phyloP scores from a whole-genome alignment of 1,140 invertebrate genomes.

The Micrasema minimum region DNA sequence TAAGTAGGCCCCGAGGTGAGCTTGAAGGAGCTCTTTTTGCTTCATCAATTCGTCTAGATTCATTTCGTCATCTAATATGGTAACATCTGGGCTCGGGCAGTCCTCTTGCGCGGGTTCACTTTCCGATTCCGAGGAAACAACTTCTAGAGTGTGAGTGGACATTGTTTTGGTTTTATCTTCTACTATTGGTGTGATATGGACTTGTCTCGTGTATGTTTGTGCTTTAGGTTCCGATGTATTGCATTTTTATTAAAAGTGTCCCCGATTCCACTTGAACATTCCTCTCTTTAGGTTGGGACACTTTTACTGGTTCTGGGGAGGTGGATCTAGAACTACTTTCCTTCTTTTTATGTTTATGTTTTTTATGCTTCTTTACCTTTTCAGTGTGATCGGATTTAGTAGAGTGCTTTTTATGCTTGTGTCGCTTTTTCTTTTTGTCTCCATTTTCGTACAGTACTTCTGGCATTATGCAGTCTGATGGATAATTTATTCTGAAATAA shows the following conservation, averaged over 20 bases:
- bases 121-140: slow-evolving; percentile 77
- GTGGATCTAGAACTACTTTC: slow-evolving; percentile 40
- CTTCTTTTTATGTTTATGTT: slow-evolving; percentile 66
- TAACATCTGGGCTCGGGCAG: slow-evolving; percentile 79
- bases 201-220: slow-evolving; percentile 60
- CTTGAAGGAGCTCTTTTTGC: slow-evolving; percentile 81
- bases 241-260: slow-evolving; percentile 40
- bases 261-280: slow-evolving; percentile 42
- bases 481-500: not conserved
- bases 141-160: slow-evolving; percentile 66
- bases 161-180: slow-evolving; percentile 54
- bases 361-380: slow-evolving; percentile 67
- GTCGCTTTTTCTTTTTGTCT: slow-evolving; percentile 48
- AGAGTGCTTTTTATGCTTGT: slow-evolving; percentile 49
- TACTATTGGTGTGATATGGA: slow-evolving; percentile 57
- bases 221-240: slow-evolving; percentile 56
- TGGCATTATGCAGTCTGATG: slow-evolving; percentile 9
- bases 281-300: slow-evolving; percentile 52
- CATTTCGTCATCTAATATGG: slow-evolving; percentile 84
- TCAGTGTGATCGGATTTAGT: slow-evolving; percentile 55
- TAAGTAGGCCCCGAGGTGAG: slow-evolving; percentile 70
- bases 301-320: slow-evolving; percentile 54
- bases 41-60: slow-evolving; percentile 90
- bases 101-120: slow-evolving; percentile 75
- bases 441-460: slow-evolving; percentile 48